phyloP scores from a whole-genome alignment of 2,113 vertebrate genomes.

The Dasypus novemcinctus region DNA sequence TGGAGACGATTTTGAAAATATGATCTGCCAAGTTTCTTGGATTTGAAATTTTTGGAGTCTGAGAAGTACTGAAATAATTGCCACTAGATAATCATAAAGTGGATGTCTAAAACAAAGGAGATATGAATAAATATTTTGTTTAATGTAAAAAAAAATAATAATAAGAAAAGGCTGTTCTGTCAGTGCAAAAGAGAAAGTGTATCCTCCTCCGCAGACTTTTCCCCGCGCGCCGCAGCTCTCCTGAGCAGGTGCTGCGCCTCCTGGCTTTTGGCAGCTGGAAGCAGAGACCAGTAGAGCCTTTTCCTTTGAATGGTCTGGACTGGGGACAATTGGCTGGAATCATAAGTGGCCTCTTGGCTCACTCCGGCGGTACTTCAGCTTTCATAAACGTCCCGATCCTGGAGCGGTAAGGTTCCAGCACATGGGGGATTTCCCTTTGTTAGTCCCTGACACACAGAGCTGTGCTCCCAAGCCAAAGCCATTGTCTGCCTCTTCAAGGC shows the following conservation, averaged over 20 bases:
- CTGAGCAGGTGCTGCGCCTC: neutral
- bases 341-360: conserved; percentile 44
- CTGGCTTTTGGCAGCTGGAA: neutral
- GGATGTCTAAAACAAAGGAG: no score
- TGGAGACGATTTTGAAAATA: no score
- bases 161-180: neutral
- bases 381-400: conserved; percentile 50
- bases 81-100: no score
- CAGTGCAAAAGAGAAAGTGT: conserved; percentile 1
- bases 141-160: no score
- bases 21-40: no score
- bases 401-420: neutral
- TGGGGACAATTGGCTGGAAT: conserved; percentile 12
- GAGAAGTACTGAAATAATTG: no score
- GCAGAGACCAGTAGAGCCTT: neutral
- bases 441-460: neutral
- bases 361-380: conserved; percentile 26
- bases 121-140: no score
- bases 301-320: conserved; percentile 47
- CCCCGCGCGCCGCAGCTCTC: neutral
- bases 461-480: neutral
- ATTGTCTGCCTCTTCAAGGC: neutral
- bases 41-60: no score
- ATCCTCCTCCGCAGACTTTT: neutral
- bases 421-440: conserved; percentile 45